phyloP scores from a whole-genome alignment of 2,888 invertebrate species.

The Leptarthrus brevirostris region DNA sequence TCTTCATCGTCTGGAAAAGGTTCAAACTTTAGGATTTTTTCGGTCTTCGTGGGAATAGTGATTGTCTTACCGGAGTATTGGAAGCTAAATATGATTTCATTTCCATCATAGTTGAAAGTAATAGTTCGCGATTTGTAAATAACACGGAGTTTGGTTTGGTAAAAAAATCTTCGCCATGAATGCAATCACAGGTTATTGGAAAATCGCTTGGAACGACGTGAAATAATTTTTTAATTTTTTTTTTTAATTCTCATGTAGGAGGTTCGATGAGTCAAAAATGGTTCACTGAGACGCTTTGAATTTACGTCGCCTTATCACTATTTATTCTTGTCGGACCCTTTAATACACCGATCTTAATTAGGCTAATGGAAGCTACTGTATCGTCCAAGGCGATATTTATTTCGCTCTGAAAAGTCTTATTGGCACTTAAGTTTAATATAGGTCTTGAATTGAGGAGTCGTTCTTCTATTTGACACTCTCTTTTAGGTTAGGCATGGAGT shows the following conservation, averaged over 20 bases:
- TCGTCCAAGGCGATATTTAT: background rate
- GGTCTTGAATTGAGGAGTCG: background rate
- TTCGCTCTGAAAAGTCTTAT: too few species aligned
- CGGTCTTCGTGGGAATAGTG: too few species aligned
- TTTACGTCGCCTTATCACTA: background rate
- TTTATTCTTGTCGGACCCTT: background rate
- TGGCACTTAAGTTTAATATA: too few species aligned
- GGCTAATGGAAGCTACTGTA: background rate
- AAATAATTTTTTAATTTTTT: background rate
- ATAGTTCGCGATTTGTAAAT: background rate
- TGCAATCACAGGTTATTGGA: background rate
- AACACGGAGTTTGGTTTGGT: too few species aligned
- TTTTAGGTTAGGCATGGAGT: too few species aligned
- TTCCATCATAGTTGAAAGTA: background rate
- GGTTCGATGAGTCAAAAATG: background rate
- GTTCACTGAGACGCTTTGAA: background rate
- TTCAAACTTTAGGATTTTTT: too few species aligned
- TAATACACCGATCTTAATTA: background rate
- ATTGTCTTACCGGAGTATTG: too few species aligned
- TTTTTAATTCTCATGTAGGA: background rate
- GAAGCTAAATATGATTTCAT: background rate
- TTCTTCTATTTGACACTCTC: too few species aligned
- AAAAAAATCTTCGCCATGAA: background rate
- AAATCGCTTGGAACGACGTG: background rate
- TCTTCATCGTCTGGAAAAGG: too few species aligned